phyloP scores from a whole-genome alignment of 2,888 invertebrate genomes.

The Lamellibrachia satsuma region DNA sequence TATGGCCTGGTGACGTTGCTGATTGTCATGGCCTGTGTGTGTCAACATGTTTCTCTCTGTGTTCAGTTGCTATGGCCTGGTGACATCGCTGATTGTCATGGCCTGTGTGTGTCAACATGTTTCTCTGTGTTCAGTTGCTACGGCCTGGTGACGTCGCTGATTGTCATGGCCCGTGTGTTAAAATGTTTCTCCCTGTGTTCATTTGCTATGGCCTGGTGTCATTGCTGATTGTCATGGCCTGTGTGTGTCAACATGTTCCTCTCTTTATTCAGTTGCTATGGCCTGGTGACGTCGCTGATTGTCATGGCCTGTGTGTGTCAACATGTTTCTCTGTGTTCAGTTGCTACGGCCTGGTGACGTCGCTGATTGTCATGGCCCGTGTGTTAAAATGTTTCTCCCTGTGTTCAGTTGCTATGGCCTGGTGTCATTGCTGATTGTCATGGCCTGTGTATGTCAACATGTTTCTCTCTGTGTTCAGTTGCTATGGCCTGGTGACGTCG shows the following conservation, averaged over 20 bases:
- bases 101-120: background rate
- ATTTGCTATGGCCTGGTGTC: background rate
- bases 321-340: background rate
- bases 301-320: background rate
- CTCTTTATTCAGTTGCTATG: background rate
- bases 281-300: too few relatives aligned
- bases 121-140: background rate
- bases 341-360: background rate
- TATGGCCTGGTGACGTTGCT: too few relatives aligned
- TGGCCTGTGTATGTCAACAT: background rate
- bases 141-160: background rate
- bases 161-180: background rate
- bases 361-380: background rate
- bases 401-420: too few relatives aligned
- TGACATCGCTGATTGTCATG: constrained; percentile 79
- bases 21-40: too few relatives aligned
- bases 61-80: constrained; percentile 80
- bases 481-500: background rate
- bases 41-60: too few relatives aligned
- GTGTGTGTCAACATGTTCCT: background rate
- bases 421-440: too few relatives aligned
- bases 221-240: background rate
- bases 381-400: background rate
- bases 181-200: background rate
- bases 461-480: background rate